phyloP scores from a whole-genome alignment of 2,888 invertebrate genomes.

The Mesodorylaimus sp. region DNA sequence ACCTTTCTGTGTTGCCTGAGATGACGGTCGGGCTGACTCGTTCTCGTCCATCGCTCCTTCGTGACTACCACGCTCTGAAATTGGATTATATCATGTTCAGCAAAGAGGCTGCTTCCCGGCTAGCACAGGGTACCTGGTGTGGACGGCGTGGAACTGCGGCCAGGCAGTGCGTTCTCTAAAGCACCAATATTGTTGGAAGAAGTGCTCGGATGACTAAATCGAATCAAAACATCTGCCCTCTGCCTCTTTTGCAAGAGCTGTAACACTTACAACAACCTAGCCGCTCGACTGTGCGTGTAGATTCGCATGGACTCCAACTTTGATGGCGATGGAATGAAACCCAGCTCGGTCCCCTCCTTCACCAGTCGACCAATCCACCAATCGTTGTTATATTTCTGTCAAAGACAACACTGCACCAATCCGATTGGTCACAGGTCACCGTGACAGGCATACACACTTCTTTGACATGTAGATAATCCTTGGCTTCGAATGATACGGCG shows the following conservation, averaged over 20 bases:
- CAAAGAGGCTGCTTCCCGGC: not conserved
- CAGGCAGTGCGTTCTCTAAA: not conserved
- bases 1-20: too few relatives aligned
- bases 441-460: conserved; percentile 39
- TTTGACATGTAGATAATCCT: conserved; percentile 93
- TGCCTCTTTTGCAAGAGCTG: not conserved
- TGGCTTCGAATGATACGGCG: conserved; percentile 83
- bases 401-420: conserved; percentile 30
- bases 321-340: conserved; percentile 96
- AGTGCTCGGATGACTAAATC: conserved; percentile 10
- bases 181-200: conserved; percentile 68
- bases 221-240: not conserved
- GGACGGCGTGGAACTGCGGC: conserved; percentile 84
- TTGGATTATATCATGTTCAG: not conserved
- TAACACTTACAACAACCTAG: not conserved
- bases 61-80: not conserved
- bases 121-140: conserved; percentile 55
- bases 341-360: conserved; percentile 89
- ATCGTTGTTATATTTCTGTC: conserved; percentile 88
- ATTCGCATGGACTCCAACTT: conserved; percentile 76
- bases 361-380: conserved; percentile 99
- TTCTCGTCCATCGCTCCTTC: conserved; percentile 1
- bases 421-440: not conserved
- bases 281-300: not conserved
- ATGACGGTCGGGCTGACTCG: not conserved